Evolutionary conservation across 2,113 vertebrate genomes (phyloP).

Genomic region (Onychostruthus taczanowskii): DNA sequence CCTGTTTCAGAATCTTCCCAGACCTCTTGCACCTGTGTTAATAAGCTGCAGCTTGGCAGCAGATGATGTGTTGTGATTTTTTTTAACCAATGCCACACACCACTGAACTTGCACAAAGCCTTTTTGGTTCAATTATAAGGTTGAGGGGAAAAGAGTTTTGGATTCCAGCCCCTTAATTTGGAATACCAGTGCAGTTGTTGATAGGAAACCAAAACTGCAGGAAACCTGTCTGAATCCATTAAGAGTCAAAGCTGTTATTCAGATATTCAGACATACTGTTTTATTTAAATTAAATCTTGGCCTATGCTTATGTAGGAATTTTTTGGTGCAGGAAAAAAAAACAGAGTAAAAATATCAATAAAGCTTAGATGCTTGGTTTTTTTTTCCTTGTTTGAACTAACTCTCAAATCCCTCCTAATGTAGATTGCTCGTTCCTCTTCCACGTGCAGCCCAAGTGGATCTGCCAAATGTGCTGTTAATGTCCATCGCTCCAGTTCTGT

Average conservation of each 20-base stretch:
- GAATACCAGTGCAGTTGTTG: not conserved
- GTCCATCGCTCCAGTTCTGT: conserved; percentile 83
- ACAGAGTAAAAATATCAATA: not conserved
- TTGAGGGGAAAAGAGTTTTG: not conserved
- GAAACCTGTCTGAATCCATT: not conserved
- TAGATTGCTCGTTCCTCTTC: conserved; percentile 84
- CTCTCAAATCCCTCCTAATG: conserved; percentile 55
- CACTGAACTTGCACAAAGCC: not conserved
- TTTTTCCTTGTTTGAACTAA: conserved; percentile 39
- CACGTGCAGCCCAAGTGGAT: conserved; percentile 76
- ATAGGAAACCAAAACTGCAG: not conserved
- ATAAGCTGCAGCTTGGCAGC: not conserved
- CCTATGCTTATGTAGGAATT: not conserved
- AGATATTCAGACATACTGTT: not conserved
- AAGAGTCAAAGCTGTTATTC: not conserved
- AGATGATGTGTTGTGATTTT: not conserved
- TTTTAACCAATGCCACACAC: not conserved
- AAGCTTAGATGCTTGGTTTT: not conserved
- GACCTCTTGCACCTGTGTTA: not conserved
- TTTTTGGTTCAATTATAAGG: not conserved
- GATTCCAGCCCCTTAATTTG: not conserved
- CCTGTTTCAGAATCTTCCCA: not conserved
- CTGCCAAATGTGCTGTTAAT: conserved; percentile 67
- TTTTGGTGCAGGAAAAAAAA: not conserved
- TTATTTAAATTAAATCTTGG: not conserved